Evolutionary conservation across 2,888 invertebrate species (phyloP), one percentile per base, ranked within the genome.

Genomic region (Dexiosoma caninum): DNA sequence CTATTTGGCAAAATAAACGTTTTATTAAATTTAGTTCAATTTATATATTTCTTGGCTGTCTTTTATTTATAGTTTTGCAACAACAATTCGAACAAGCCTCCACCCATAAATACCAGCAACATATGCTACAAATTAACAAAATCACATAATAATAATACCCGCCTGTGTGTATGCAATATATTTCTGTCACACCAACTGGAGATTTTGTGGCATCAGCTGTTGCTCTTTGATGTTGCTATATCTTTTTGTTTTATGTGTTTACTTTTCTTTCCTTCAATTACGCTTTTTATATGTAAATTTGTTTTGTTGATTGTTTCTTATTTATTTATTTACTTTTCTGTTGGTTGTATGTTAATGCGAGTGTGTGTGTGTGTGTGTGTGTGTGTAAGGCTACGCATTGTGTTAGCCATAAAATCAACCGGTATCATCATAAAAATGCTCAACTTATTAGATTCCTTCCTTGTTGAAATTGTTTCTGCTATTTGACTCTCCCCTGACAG

Each of bases 61-160:
- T 35, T 62, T 23, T 2, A 12, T 37, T 57, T 46, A 55, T 55
- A 37, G 21, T 51, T 57, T 32, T 40, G 8, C 8, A 9, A 40
- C 60, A 19, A 42, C 40, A 46, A 59, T 37, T 49, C 59, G 49
- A 16, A 14, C 30, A n/a, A 19, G 0, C n/a, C n/a, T n/a, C n/a
- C 7, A 35, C 8, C 46, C 1, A 49, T 37, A 12, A 10, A 19
- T 23, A 6, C 37, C 27, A 23, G 9, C 12, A 72, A 67, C 67
- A 81, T 81, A 76, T 76, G 80, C 76, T 67, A 55, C 71, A 81
- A 67, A 76, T 81, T 67, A 67, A 67, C 49, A 62, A 57, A 72
- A 71, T 55, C 37, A 16, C n/a, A n/a, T n/a, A n/a, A n/a, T n/a
- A n/a, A n/a, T n/a, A 2, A 49, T 10, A 59, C 16, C 37, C 66